Evolutionary conservation across 2,113 vertebrate genomes (phyloP).

Genomic region (Gracilinanus agilis): DNA sequence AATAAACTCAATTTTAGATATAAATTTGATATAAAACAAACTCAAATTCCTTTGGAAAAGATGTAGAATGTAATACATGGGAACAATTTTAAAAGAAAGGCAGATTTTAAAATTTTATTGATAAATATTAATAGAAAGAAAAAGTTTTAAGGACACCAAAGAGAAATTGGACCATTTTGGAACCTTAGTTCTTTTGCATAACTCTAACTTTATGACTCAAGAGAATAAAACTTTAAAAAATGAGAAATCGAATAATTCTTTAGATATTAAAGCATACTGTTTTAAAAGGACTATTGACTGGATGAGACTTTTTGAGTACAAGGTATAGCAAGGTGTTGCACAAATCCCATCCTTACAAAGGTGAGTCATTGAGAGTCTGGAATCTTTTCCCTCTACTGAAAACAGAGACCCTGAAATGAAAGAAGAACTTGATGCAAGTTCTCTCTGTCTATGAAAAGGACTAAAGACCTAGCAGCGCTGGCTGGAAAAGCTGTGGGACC

Average conservation of each 20-base stretch:
- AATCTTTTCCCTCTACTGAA: neutral
- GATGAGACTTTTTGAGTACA: neutral
- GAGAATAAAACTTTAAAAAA: neutral
- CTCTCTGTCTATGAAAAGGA: neutral
- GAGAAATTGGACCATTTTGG: neutral
- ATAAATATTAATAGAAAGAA: neutral
- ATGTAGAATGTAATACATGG: no score
- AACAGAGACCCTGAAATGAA: neutral
- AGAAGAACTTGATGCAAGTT: neutral
- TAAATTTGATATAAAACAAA: no score
- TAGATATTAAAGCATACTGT: neutral
- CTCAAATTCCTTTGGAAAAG: no score
- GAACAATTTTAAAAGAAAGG: neutral
- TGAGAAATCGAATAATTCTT: neutral
- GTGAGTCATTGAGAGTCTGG: no score
- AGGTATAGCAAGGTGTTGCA: no score
- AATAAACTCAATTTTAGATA: no score
- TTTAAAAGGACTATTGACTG: neutral
- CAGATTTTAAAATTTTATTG: neutral
- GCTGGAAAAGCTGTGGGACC: no score
- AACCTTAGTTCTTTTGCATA: neutral
- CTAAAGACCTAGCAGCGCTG: no score
- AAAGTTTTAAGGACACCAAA: neutral
- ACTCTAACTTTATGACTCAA: no score
- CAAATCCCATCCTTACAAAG: no score